These are phyloP conservation scores for Ictidomys tridecemlineatus DNA, from an alignment of 2,113 vertebrate species.

Conservation along the genomic window DNA sequence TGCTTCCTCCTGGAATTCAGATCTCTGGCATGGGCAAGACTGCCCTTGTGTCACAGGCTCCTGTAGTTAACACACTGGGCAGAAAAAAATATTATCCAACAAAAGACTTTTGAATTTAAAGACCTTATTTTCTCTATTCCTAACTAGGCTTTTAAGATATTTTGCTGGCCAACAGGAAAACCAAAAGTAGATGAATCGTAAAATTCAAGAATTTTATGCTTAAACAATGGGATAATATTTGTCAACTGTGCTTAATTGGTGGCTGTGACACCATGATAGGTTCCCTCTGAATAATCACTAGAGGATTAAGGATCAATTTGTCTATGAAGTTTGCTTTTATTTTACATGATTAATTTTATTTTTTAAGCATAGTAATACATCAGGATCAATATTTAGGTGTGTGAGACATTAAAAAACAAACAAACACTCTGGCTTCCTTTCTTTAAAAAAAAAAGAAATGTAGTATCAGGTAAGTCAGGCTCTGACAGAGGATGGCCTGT, in stretches of 20 bases:
- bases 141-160: constrained; percentile 30
- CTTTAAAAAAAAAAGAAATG: background rate
- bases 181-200: background rate
- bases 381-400: background rate
- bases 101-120: background rate
- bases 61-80: background rate
- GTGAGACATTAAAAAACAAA: background rate
- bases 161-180: background rate
- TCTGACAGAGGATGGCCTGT: background rate
- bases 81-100: background rate
- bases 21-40: background rate
- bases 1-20: background rate
- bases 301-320: background rate
- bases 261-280: background rate
- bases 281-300: background rate
- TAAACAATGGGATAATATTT: background rate
- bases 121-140: background rate
- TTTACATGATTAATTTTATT: background rate
- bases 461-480: accelerated
- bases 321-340: background rate
- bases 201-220: background rate
- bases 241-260: accelerated
- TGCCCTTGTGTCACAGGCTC: background rate
- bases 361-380: background rate
- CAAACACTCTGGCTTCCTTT: background rate